Evolutionary conservation across 2,888 invertebrate species (phyloP), one percentile per base, ranked within the genome.

Genomic region (Hedya salicella): DNA sequence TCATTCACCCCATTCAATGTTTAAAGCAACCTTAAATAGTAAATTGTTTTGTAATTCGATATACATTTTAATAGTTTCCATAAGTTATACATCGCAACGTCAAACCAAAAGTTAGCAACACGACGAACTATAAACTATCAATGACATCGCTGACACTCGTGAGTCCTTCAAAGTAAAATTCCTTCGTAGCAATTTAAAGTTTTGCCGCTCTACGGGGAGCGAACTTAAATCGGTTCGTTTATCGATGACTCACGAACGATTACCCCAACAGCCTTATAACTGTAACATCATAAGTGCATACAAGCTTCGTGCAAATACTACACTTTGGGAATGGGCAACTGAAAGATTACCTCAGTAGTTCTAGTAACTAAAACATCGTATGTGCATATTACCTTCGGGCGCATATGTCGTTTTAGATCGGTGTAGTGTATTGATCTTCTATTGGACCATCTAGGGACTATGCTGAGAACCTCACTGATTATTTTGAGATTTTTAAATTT

Each of bases 211-310:
- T 80, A 73, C 69, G 79, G 82, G 83, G 80, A 79, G 76, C 74
- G 77, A 91, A 91, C 89, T 90, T 91, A 87, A 88, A 91, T 89
- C 89, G 91, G 83, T 88, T 89, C 90, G 87, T 88, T 91, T 88
- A 90, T 89, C 87, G 88, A 89, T 87, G 85, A 78, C 82, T 88
- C 85, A 86, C 89, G 83, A 89, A 80, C 89, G 87, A 90, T 91
- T 91, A 89, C 88, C 84, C 79, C 78, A 82, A 82, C 85, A 86
- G 84, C 50, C 52, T 63, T 36, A 63, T n/a, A 14, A 42, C 19
- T 19, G 49, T 11, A 50, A 63, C 49, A 14, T 56, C 56, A 19
- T 42, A 63, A 63, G 62, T 40, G 0, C 19, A 11, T n/a, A 14
- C 1, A 0, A 17, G 2, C 3, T 46, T 21, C 0, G 13, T 39